These are phyloP conservation scores for Euzetes globulus DNA, from an alignment of 2,888 invertebrate species.

Conservation along the genomic window DNA sequence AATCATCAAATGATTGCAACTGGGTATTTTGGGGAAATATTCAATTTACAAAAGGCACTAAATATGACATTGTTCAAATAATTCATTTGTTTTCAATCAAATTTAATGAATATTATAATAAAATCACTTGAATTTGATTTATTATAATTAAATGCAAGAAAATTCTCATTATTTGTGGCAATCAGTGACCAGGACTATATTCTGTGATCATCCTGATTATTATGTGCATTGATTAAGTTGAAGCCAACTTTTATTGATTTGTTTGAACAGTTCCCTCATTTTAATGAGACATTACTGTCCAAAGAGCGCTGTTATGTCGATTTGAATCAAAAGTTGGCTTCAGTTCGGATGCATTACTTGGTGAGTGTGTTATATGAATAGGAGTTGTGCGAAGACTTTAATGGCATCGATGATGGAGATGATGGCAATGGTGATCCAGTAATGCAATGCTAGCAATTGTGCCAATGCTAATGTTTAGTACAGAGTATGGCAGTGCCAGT, in stretches of 20 bases:
- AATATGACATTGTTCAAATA: too few species aligned
- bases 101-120: too few species aligned
- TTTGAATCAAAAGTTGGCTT: conserved; percentile 16
- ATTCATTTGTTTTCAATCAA: too few species aligned
- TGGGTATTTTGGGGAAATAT: too few species aligned
- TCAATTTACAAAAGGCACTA: too few species aligned
- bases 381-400: neutral
- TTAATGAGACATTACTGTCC: conserved; percentile 20
- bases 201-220: neutral
- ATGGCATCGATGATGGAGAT: conserved; percentile 23
- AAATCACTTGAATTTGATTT: neutral
- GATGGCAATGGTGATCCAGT: conserved; percentile 3
- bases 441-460: neutral
- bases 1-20: too few species aligned
- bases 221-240: conserved; percentile 28
- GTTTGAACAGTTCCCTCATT: neutral
- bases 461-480: neutral
- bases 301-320: neutral
- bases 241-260: conserved; percentile 9
- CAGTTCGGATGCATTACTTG: neutral
- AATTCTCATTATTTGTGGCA: neutral
- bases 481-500: neutral
- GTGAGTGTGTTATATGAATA: neutral
- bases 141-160: neutral
- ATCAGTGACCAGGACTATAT: neutral